Percentiles rank a stretch among this genome's conserved stretches.
phyloP scores from a whole-genome alignment of 2,797 vertebrate genomes.

The Balearica regulorum region DNA sequence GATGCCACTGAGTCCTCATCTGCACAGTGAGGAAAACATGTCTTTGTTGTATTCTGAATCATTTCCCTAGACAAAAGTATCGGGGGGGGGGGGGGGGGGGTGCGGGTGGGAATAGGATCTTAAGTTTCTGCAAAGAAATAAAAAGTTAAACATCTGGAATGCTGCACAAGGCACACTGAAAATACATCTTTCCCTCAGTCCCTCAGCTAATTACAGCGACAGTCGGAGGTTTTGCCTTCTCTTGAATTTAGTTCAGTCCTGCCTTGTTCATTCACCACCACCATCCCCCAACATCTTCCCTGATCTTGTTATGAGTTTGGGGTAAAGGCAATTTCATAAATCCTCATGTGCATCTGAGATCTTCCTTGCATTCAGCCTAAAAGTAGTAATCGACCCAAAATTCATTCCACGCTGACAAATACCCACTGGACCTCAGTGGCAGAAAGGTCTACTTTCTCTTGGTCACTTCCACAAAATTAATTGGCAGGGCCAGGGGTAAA shows the following conservation, averaged over 20 bases:
- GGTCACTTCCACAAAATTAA: background rate
- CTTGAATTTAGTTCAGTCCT: background rate
- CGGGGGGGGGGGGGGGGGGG: background rate
- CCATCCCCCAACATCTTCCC: background rate
- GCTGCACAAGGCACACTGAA: background rate
- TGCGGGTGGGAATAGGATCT: background rate
- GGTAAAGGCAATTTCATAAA: background rate
- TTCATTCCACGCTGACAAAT: background rate
- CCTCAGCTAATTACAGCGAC: accelerated
- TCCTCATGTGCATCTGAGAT: accelerated
- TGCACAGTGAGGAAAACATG: background rate
- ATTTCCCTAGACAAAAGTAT: background rate
- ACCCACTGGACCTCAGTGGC: too few species aligned
- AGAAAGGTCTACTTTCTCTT: background rate
- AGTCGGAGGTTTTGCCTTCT: background rate
- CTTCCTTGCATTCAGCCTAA: background rate
- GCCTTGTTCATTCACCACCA: background rate
- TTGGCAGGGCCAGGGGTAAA: background rate
- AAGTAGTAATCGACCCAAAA: background rate
- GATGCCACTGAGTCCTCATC: background rate
- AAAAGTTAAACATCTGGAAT: background rate
- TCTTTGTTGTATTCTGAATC: background rate
- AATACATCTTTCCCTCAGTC: background rate
- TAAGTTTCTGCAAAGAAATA: background rate
- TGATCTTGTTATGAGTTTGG: background rate